phyloP scores from a whole-genome alignment of 2,797 vertebrate species.

The Pangasius mekongensis region DNA sequence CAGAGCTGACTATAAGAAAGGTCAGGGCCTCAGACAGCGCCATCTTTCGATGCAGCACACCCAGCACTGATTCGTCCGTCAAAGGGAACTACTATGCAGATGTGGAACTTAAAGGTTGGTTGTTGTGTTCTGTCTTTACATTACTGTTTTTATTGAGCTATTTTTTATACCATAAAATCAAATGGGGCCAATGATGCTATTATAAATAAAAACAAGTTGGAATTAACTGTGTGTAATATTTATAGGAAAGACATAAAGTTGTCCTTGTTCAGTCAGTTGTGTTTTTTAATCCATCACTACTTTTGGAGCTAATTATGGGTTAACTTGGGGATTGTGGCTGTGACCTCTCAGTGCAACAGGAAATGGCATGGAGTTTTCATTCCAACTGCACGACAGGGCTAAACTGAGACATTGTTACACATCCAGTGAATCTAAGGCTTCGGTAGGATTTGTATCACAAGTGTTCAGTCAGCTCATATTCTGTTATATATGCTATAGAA shows the following conservation, averaged over 20 bases:
- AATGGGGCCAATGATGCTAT: background rate
- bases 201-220: background rate
- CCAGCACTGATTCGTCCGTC: conserved; percentile 82
- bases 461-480: background rate
- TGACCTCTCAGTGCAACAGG: background rate
- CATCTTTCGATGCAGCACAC: conserved; percentile 81
- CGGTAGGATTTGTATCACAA: background rate
- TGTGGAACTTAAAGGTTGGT: conserved; percentile 81
- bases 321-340: background rate
- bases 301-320: background rate
- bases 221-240: background rate
- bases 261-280: background rate
- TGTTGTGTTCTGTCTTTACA: background rate
- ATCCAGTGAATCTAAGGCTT: background rate
- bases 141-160: background rate
- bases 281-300: background rate
- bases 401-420: background rate
- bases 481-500: background rate
- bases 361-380: background rate
- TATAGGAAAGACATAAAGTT: background rate
- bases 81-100: conserved; percentile 82
- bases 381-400: background rate
- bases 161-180: background rate
- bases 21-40: conserved; percentile 77
- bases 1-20: conserved; percentile 76